phyloP scores from a whole-genome alignment of 2,113 vertebrate species.

The Trogon melanurus region DNA sequence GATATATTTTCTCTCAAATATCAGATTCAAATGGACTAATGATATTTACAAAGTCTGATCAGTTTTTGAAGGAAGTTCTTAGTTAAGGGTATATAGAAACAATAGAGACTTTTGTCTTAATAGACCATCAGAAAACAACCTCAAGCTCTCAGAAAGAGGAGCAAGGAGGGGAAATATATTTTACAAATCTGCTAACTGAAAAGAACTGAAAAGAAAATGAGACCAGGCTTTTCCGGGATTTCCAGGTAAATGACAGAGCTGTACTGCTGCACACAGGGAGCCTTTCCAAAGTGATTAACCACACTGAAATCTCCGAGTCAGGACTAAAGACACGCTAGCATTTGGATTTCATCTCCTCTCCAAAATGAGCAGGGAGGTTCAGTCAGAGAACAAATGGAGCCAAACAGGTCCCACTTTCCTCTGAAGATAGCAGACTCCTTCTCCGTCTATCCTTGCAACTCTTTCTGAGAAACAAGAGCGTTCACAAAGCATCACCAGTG shows the following conservation, averaged over 20 bases:
- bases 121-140: neutral
- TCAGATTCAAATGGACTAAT: constrained; percentile 91
- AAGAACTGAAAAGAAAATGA: neutral
- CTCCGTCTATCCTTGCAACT: neutral
- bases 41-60: constrained; percentile 92
- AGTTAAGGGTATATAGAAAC: neutral
- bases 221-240: constrained; percentile 18
- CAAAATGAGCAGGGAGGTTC: neutral
- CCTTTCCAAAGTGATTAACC: neutral
- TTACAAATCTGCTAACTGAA: constrained; percentile 2
- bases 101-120: neutral
- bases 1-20: constrained; percentile 93
- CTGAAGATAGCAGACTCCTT: neutral
- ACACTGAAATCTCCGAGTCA: neutral
- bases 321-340: neutral
- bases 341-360: constrained; percentile 3
- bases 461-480: neutral
- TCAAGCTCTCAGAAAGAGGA: neutral
- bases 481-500: neutral
- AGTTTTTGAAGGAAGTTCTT: constrained; percentile 89
- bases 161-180: neutral
- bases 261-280: neutral
- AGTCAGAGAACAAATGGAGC: neutral
- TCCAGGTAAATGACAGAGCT: constrained; percentile 14
- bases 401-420: neutral